Evolutionary conservation across 2,888 invertebrate genomes (phyloP).

Genomic region (Aradus depressus): DNA sequence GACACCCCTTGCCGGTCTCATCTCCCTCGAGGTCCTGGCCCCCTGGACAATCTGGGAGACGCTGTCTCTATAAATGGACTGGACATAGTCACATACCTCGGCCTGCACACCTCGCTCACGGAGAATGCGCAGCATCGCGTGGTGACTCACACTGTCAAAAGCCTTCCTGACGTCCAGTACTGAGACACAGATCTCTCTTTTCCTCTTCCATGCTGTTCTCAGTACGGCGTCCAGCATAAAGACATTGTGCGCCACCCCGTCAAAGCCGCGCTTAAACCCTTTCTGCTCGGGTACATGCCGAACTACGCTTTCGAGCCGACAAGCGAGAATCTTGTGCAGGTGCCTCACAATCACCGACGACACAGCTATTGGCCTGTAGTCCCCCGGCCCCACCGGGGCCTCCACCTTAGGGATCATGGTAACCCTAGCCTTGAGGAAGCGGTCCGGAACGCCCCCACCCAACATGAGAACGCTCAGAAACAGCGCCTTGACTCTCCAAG

Average conservation of each 20-base stretch:
- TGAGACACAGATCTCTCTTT: background rate
- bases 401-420: conserved; percentile 14
- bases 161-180: conserved; percentile 29
- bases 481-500: background rate
- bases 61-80: conserved; percentile 33
- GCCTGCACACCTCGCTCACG: conserved; percentile 33
- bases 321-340: conserved; percentile 20
- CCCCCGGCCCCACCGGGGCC: background rate
- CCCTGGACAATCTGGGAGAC: no score
- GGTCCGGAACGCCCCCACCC: conserved; percentile 1
- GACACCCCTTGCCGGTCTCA: no score
- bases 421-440: conserved; percentile 1
- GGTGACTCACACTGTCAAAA: conserved; percentile 30
- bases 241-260: no score
- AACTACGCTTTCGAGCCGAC: conserved; percentile 20
- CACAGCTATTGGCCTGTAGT: conserved; percentile 19
- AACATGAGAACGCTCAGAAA: conserved; percentile 10
- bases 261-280: no score
- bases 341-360: conserved; percentile 20
- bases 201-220: no score
- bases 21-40: no score
- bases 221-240: no score
- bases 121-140: conserved; percentile 31
- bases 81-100: conserved; percentile 33
- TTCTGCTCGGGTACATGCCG: no score